Evolutionary conservation across 2,113 vertebrate genomes (phyloP), one percentile per base, ranked within the genome.

Genomic region (Dasyornis broadbenti): DNA sequence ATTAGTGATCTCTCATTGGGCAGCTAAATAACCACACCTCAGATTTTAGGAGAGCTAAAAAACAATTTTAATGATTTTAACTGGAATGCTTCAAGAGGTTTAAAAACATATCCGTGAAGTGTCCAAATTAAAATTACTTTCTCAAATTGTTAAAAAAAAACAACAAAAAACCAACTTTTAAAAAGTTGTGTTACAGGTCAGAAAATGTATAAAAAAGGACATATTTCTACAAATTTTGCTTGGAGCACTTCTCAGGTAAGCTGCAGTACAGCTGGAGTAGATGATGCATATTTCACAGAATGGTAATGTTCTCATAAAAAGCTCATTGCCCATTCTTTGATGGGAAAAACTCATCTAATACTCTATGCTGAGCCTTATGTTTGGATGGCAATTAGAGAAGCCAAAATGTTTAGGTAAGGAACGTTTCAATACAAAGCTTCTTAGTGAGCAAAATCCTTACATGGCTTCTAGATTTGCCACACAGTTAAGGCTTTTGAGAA

Each of bases 321-420:
- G 26, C 57, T 79, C 82, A 68, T 27, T 90, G 90, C 84, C 70
- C 52, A 42, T 84, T 87, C 57, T 91, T 76, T 56, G 54, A 83
- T 59, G 75, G 63, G 82, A 93, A 83, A 94, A 95, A 72, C 26
- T 88, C 76, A 65, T 80, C 68, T 77, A 85, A 80, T 3, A 26
- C 50, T 82, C 70, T 65, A 81, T 20, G 59, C 64, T 1, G 27
- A 86, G 64, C 54, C 77, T 93, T 66, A 85, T 88, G 72, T 89
- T 92, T 94, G 60, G 71, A 93, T 66, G 86, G 86, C 91, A 94
- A 89, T 94, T 96, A 96, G 54, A 93, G 68, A 75, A 84, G 40
- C 60, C 82, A 93, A 93, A 86, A 96, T 94, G 80, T 95, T 95
- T 95, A 94, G 39, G 86, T 56, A 97, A 86, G 95, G 59, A 92